Conservation (phyloP, 2,888 invertebrate species). For the Agrenia bidenticulata region DNA sequence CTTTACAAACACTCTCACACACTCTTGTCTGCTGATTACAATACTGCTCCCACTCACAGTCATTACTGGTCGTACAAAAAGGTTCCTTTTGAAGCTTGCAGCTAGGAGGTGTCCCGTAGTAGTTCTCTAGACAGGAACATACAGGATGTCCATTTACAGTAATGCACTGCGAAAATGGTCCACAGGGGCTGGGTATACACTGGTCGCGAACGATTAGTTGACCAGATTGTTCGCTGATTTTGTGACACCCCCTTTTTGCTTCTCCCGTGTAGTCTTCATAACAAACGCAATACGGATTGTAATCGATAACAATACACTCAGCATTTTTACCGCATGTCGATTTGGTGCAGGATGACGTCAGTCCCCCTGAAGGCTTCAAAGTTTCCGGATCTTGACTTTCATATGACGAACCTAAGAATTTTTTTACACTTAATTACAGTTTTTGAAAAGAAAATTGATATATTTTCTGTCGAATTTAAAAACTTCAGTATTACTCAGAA, state of each 20-base stretch:
- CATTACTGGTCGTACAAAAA: constrained; percentile 57
- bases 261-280: constrained; percentile 46
- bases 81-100: constrained; percentile 48
- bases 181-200: constrained; percentile 68
- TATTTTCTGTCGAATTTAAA: too few species aligned
- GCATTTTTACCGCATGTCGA: constrained; percentile 40
- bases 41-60: constrained; percentile 64
- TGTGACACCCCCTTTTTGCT: constrained; percentile 27
- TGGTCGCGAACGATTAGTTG: constrained; percentile 56
- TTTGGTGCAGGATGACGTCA: constrained; percentile 31
- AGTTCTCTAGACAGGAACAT: constrained; percentile 54
- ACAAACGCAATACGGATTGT: constrained; percentile 45
- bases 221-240: constrained; percentile 29
- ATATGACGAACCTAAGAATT: too few species aligned
- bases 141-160: constrained; percentile 53
- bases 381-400: not conserved
- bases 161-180: constrained; percentile 54
- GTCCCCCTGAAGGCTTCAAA: not conserved
- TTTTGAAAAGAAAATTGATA: too few species aligned
- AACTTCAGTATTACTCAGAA: not conserved
- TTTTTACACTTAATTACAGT: too few species aligned
- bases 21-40: constrained; percentile 65
- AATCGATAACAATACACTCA: constrained; percentile 44
- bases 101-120: constrained; percentile 51
- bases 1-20: constrained; percentile 66